These are phyloP conservation scores for Parnassius smintheus DNA, from an alignment of 2,888 invertebrate species.

Conservation along the genomic window DNA sequence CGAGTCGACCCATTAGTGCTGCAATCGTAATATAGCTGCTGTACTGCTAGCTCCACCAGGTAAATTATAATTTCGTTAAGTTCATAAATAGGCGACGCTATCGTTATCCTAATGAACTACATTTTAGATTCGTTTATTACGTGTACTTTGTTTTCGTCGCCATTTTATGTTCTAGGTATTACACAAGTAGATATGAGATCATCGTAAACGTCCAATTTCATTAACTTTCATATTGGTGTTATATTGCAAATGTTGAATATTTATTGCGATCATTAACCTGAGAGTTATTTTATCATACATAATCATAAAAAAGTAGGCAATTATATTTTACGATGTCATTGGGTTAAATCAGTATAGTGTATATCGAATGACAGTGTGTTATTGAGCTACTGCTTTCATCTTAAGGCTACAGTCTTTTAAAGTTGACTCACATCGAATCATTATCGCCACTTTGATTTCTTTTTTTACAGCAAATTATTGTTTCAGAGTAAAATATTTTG, in stretches of 20 bases:
- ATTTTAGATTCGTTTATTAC: conserved; percentile 22
- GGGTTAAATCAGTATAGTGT: no score
- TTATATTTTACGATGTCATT: conserved; percentile 22
- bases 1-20: no score
- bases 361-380: no score
- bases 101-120: conserved; percentile 39
- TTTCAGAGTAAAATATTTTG: no score
- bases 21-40: no score
- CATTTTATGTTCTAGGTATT: neutral
- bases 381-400: no score
- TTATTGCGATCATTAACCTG: conserved; percentile 21
- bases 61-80: no score
- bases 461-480: no score
- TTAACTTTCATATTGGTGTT: conserved; percentile 1
- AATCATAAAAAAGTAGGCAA: conserved; percentile 21
- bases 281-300: conserved; percentile 18
- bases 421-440: no score
- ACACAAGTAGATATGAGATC: conserved; percentile 11
- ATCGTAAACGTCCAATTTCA: conserved; percentile 2
- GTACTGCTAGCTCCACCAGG: no score
- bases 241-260: conserved; percentile 14
- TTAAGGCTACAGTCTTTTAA: no score
- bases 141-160: neutral
- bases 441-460: no score
- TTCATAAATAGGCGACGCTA: neutral